Evolutionary conservation across 1,140 invertebrate genomes (phyloP).

Genomic region (Drosophila guanche): DNA sequence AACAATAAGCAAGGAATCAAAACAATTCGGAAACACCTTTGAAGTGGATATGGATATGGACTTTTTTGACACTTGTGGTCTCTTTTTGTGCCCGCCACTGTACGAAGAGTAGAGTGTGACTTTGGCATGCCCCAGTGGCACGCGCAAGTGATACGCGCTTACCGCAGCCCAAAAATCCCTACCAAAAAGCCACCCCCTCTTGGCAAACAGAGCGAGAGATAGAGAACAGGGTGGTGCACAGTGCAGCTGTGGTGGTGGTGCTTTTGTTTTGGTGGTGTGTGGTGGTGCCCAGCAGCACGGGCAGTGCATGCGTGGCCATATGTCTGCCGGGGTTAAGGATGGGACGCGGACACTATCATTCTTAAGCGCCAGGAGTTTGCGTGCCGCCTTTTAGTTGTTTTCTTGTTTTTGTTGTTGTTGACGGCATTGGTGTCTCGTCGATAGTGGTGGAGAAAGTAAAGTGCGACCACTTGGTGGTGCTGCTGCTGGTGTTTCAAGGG

Average conservation of each 20-base stretch:
- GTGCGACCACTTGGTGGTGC: too few relatives aligned
- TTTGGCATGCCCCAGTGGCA: conserved; percentile 34
- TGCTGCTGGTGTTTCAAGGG: too few relatives aligned
- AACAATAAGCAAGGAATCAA: too few relatives aligned
- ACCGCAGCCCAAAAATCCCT: conserved; percentile 31
- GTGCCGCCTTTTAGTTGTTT: conserved; percentile 34
- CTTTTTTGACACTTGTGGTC: neutral
- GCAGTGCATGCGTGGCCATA: conserved; percentile 76
- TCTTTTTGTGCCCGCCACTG: conserved; percentile 37
- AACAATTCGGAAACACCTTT: too few relatives aligned
- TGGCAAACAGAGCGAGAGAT: too few relatives aligned
- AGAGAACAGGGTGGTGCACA: conserved; percentile 5
- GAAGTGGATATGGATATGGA: too few relatives aligned
- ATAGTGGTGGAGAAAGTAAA: too few relatives aligned
- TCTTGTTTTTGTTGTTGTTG: conserved; percentile 1
- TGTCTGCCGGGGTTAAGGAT: conserved; percentile 4
- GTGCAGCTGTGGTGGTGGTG: conserved; percentile 12
- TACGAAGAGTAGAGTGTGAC: conserved; percentile 9
- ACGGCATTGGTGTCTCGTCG: too few relatives aligned
- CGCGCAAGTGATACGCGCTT: conserved; percentile 67
- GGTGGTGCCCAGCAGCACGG: conserved; percentile 40
- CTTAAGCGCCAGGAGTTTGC: conserved; percentile 57
- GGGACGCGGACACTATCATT: conserved; percentile 1
- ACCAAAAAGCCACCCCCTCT: conserved; percentile 18
- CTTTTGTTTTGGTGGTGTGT: conserved; percentile 7